These are phyloP conservation scores for Lasius fuliginosus DNA, from an alignment of 2,888 invertebrate species.

Conservation along the genomic window DNA sequence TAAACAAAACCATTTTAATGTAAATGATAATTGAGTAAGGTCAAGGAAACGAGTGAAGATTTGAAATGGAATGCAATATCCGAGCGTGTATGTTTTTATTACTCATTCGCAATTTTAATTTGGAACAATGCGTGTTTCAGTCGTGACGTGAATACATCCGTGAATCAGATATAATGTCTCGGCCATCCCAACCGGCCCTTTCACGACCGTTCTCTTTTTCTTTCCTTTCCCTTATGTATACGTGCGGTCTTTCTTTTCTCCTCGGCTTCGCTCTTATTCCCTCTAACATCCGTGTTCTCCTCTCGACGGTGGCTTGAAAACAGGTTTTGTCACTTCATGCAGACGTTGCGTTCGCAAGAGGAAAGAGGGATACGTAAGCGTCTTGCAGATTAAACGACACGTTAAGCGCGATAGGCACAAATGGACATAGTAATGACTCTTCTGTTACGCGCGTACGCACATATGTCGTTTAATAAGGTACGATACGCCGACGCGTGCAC, in stretches of 20 bases:
- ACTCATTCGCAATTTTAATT: conserved; percentile 25
- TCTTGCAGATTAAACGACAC: conserved; percentile 47
- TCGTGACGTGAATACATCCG: background rate
- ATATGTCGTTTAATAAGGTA: conserved; percentile 20
- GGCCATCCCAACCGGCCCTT: conserved; percentile 22
- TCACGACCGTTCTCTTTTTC: conserved; percentile 24
- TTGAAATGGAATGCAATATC: background rate
- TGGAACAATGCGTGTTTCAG: conserved; percentile 15
- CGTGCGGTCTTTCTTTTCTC: conserved; percentile 17
- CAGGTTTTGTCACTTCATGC: conserved; percentile 49
- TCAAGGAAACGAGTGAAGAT: background rate
- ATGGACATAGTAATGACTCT: conserved; percentile 36
- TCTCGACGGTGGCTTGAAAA: conserved; percentile 38
- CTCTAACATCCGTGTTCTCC: conserved; percentile 28
- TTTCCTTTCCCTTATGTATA: conserved; percentile 16
- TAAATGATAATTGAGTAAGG: background rate
- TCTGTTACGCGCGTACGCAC: background rate
- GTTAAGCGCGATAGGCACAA: conserved; percentile 47
- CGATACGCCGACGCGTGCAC: conserved; percentile 14
- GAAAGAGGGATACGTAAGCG: conserved; percentile 6
- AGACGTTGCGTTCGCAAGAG: conserved; percentile 2
- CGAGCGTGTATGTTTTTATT: background rate
- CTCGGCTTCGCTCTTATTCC: conserved; percentile 23
- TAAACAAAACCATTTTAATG: background rate
- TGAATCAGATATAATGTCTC: conserved; percentile 21